Evolutionary conservation across 1,140 invertebrate genomes (phyloP).

Genomic region (Galleria mellonella): DNA sequence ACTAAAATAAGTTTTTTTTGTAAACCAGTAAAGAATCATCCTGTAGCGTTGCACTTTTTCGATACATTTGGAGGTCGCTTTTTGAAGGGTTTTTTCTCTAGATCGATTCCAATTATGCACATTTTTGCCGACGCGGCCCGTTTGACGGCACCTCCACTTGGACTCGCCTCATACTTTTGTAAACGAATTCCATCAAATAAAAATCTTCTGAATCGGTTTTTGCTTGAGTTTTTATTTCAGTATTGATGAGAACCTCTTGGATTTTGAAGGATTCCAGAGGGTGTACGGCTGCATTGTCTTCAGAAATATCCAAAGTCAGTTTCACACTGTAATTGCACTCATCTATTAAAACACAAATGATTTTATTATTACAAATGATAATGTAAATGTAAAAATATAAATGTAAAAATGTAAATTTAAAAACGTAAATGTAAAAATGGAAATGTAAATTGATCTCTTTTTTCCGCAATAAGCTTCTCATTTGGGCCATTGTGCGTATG

Average conservation of each 20-base stretch:
- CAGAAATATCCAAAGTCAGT: neutral
- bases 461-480: too few relatives aligned
- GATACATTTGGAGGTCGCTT: conserved; percentile 63
- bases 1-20: neutral
- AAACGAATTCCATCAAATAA: conserved; percentile 65
- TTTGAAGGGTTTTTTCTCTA: conserved; percentile 63
- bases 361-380: too few relatives aligned
- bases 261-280: conserved; percentile 53
- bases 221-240: conserved; percentile 54
- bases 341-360: too few relatives aligned
- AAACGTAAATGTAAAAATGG: too few relatives aligned
- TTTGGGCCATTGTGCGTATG: too few relatives aligned
- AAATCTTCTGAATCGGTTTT: conserved; percentile 55
- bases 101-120: conserved; percentile 64
- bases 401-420: too few relatives aligned
- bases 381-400: too few relatives aligned
- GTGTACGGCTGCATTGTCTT: conserved; percentile 26
- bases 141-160: conserved; percentile 42
- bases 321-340: too few relatives aligned
- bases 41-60: conserved; percentile 64
- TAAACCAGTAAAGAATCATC: conserved; percentile 14
- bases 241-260: conserved; percentile 57
- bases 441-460: too few relatives aligned
- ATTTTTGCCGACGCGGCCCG: conserved; percentile 63
- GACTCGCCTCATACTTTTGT: conserved; percentile 48